Base-by-base conservation (phyloP, 2,888 invertebrate species). In the Drosophila quasianomalipes region DNA sequence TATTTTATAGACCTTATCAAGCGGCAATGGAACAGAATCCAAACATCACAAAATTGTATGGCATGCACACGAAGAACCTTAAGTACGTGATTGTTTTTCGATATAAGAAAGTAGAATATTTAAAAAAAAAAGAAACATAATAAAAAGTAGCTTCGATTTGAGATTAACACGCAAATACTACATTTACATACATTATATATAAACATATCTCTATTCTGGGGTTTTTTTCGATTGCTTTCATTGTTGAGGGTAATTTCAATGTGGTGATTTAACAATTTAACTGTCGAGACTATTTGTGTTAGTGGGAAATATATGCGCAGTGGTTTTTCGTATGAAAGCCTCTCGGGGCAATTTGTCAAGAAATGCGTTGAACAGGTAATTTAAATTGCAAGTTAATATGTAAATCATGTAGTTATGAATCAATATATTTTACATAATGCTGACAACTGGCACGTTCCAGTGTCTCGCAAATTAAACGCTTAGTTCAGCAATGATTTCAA, bases 371-470 rank as follows among this genome's bases (percentile, higher is more conserved):
- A 30, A 19, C 22, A 57, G 55, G 22, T 26, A 51, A 53, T 44
- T 47, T 47, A 26, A 41, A 10, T 31, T 63, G 30, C 31, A 35
- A 35, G 44, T 37, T 12, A 51, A 39, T 58, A 54, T 51, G 52
- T 26, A 51, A 41, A 65, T 62, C 62, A 70, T 72, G 70, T 64
- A 67, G 61, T 79, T 81, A 86, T 83, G 74, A 86, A 86, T 89
- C 75, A 84, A 81, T 79, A 71, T 67, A 47, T 51, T 79, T 76
- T 68, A 53, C 58, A 71, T 71, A 57, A 62, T 62, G 65, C 57
- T 57, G 59, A 70, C 82, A 83, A 84, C 69, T 60, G 76, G 64
- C 85, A 89, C 90, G 88, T 89, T 85, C 78, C 66, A 66, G 63
- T 80, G 90, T 85, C 78, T 77, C 62, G 62, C 31, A 22, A 64